Base-by-base conservation (phyloP, 2,797 vertebrate species). In the Zalophus californianus region DNA sequence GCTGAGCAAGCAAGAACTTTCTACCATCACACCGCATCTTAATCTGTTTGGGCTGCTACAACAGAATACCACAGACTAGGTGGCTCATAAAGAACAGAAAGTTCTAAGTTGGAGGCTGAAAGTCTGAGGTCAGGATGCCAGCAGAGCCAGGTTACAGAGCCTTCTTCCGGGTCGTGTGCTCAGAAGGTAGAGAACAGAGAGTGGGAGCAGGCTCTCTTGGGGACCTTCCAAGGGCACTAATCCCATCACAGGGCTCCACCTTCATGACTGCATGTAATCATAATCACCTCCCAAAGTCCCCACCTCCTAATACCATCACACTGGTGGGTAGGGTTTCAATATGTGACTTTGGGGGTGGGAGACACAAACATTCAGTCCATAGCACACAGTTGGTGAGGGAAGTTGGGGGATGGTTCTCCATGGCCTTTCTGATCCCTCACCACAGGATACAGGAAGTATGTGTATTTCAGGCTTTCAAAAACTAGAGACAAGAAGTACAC, bases 381-480 rank as follows among this genome's bases (percentile, higher is more conserved):
- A 44, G 50, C 27, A 27, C 14, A 10, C 4, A 7, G 27, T 14
- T 25, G 13, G 16, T 13, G 23, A 21, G 62, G 27, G 11, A 25
- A 77, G 23, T 23, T 21, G 9, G 4, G 11, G 21, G 44, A 13
- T 3, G 32, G 32, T 10, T 9, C 29, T 44, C 56, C 6, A 1
- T 5, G 38, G 7, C 13, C 79, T 86, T 38, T 12, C 54, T 23
- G 25, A n/a, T 41, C 0, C 0, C 75, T 58, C 29, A 10, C 29
- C 48, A 7, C 25, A 23, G 29, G n/a, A 27, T 12, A 4, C 11
- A 11, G 0, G 5, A n/a, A 4, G 29, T 5, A 1, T 25, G 2
- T 8, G 2, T 4, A 27, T n/a, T 29, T 32, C 48, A 38, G 32
- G 2, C 32, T 79, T 48, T 88, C 20, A 29, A 48, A 32, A 29